Conservation (phyloP, 2,113 vertebrate genomes). For the Monopterus albus region DNA sequence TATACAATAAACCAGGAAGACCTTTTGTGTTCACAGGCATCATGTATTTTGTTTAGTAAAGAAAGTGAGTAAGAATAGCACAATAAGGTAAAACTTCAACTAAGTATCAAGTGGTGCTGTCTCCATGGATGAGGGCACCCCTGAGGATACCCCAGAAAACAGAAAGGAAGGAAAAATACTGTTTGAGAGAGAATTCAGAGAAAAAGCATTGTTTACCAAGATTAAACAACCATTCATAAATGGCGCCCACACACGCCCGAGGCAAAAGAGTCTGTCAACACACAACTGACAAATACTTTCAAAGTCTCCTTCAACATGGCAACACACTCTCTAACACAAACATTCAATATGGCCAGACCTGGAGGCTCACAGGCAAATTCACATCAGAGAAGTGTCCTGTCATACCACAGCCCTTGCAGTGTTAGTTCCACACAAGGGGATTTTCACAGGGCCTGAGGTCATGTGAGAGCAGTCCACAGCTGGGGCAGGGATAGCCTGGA, state of each 20-base stretch:
- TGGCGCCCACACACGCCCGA: neutral
- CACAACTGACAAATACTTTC: conserved; percentile 28
- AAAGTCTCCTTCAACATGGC: conserved; percentile 2
- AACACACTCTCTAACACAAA: neutral
- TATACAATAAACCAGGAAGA: neutral
- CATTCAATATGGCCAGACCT: neutral
- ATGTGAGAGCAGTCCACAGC: conserved; percentile 68
- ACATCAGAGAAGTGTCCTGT: conserved; percentile 74
- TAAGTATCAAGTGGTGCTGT: conserved; percentile 76
- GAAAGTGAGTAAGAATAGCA: neutral
- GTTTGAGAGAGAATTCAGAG: neutral
- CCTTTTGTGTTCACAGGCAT: neutral
- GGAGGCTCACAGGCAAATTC: conserved; percentile 17
- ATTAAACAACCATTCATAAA: conserved; percentile 27
- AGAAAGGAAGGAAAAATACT: neutral
- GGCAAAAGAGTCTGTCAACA: conserved; percentile 30
- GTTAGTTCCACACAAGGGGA: conserved; percentile 68
- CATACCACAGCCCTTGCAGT: conserved; percentile 72
- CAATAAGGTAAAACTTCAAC: conserved; percentile 16
- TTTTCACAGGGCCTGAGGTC: conserved; percentile 50
- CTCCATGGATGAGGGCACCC: conserved; percentile 74
- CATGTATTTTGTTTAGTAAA: neutral
- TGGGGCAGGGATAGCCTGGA: conserved; percentile 56
- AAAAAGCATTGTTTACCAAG: neutral
- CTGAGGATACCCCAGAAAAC: conserved; percentile 47